A percentile compares a stretch with the other conserved stretches of the same genome.
These are phyloP conservation scores for Catajapyx aquilonaris DNA, from an alignment of 1,140 invertebrate genomes.

Conservation along the genomic window DNA sequence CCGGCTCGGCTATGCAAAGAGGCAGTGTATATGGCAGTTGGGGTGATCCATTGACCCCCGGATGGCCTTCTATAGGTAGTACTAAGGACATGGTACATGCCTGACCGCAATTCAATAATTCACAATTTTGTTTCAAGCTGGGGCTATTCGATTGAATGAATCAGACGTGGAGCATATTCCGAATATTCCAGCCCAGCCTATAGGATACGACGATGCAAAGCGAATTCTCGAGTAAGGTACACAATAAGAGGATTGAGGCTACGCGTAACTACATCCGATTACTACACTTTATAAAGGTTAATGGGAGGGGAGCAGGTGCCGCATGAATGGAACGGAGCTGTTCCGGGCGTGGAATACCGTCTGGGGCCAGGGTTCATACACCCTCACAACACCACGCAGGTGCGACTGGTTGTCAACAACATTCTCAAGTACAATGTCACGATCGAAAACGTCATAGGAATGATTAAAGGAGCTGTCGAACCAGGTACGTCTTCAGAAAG, in stretches of 20 bases:
- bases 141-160: slow-evolving; percentile 7
- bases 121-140: slow-evolving; percentile 4
- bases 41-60: slow-evolving; percentile 8
- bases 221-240: slow-evolving; percentile 12
- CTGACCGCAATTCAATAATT: not conserved
- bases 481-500: not conserved
- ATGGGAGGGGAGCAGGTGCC: not conserved
- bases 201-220: slow-evolving; percentile 21
- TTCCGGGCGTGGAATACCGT: not conserved
- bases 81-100: not conserved
- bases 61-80: slow-evolving; percentile 11
- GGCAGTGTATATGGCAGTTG: slow-evolving; percentile 1
- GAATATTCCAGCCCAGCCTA: slow-evolving; percentile 22
- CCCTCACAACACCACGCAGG: too few species aligned
- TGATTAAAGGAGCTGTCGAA: not conserved
- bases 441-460: not conserved
- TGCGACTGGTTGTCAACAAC: too few species aligned
- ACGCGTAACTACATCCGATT: too few species aligned
- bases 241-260: too few species aligned
- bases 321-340: not conserved
- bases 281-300: not conserved
- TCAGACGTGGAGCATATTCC: slow-evolving; percentile 13
- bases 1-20: slow-evolving; percentile 4
- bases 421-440: not conserved
- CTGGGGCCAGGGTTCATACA: not conserved